Base-by-base conservation (phyloP, 2,888 invertebrate species). In the Pimpla rufipes region DNA sequence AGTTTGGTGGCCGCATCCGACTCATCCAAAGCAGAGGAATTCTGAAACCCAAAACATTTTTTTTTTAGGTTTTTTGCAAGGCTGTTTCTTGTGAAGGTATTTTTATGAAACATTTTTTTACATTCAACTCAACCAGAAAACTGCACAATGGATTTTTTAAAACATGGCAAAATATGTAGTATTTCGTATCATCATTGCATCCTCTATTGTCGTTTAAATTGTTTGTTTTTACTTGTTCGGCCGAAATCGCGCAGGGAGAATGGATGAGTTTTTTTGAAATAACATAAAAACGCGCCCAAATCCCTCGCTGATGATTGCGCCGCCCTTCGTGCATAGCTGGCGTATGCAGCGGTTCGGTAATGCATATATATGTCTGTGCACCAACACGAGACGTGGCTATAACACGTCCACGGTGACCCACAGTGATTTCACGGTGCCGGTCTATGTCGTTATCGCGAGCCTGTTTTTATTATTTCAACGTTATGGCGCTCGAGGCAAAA, bases 381-480 rank as follows among this genome's bases (percentile, higher is more conserved):
- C 8, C n/a, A 59, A n/a, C 6, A 23, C 57, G 11, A 13, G 29
- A 29, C 29, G 35, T 29, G 37, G 8, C 2, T 35, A 16, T 16
- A 23, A 55, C 21, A 3, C 21, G 11, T 21, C 0, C 23, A 18
- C 55, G 10, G 16, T 59, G 29, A 35, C 37, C 8, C 29, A 2
- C 59, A n/a, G n/a, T 47, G 64, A 75, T 83, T 70, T 71, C 42
- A 64, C 66, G 45, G 55, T 45, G 66, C 37, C 37, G 73, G 57
- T 52, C 35, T 64, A 29, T 64, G 37, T 82, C 82, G 79, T 82
- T 78, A 82, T 70, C 70, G 68, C 75, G 47, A 16, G 8, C 35
- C 66, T 75, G 82, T 75, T 83, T 83, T 83, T 79, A 83, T 75
- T 75, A 75, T 83, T 79, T 75, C 70, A 52, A 59, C 64, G 75